phyloP scores from a whole-genome alignment of 2,797 vertebrate species.

The Siniperca undulata region DNA sequence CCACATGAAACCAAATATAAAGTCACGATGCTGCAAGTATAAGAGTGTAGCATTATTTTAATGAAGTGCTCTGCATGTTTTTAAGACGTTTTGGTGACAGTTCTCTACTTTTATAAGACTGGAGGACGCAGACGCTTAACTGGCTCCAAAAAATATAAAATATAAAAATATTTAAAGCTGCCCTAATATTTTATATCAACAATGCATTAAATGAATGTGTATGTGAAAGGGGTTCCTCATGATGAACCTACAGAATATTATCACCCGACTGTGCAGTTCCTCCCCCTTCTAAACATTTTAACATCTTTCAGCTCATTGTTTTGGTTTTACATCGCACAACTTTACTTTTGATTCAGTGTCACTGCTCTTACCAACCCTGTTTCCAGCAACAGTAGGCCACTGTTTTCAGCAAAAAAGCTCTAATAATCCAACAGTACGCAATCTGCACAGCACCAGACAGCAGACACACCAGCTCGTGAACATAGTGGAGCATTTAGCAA shows the following conservation, averaged over 20 bases:
- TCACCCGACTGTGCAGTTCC: background rate
- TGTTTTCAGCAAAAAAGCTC: background rate
- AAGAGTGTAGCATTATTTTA: conserved; percentile 1
- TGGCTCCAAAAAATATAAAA: background rate
- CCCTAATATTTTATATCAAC: background rate
- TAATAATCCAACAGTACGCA: background rate
- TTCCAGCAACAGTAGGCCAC: too few relatives aligned
- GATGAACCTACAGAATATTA: background rate
- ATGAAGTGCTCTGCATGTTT: background rate
- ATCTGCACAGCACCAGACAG: background rate
- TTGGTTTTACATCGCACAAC: background rate
- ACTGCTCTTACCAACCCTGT: background rate
- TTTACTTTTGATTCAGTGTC: background rate
- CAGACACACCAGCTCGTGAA: background rate
- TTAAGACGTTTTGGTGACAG: background rate
- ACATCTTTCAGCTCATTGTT: background rate
- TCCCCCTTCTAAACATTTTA: background rate
- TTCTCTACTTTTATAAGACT: background rate
- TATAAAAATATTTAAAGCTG: background rate
- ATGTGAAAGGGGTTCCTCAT: background rate
- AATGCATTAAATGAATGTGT: background rate
- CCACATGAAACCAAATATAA: conserved; percentile 17
- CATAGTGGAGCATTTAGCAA: too few relatives aligned
- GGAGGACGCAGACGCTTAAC: background rate
- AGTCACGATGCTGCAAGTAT: background rate